Conservation (phyloP, 2,113 vertebrate genomes). For the Engystomops pustulosus region DNA sequence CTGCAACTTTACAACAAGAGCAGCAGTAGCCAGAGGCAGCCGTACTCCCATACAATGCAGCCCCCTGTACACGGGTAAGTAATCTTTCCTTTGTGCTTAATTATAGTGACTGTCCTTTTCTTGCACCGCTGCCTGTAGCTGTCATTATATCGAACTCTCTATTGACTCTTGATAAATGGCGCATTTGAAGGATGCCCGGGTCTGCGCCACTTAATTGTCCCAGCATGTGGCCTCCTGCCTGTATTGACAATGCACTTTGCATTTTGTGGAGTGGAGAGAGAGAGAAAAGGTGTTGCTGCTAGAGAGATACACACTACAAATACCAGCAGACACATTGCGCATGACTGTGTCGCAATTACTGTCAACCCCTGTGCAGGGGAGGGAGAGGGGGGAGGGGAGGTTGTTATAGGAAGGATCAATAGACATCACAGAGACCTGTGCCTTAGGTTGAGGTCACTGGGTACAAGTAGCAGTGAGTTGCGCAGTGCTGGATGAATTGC, state of each 20-base stretch:
- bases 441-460: background rate
- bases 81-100: constrained; percentile 91
- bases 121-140: constrained; percentile 83
- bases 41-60: constrained; percentile 62
- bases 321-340: background rate
- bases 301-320: background rate
- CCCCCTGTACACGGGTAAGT: constrained; percentile 91
- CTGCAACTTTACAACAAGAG: constrained; percentile 82
- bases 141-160: constrained; percentile 85
- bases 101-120: constrained; percentile 84
- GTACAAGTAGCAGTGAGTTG: background rate
- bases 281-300: background rate
- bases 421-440: background rate
- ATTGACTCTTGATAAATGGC: constrained; percentile 86
- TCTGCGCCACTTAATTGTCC: constrained; percentile 83
- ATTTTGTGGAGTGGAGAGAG: constrained; percentile 45
- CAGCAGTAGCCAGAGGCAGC: too few relatives aligned
- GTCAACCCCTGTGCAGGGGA: background rate
- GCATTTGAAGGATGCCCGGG: constrained; percentile 84
- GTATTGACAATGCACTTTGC: constrained; percentile 67
- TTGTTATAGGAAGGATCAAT: too few relatives aligned
- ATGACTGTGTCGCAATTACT: background rate
- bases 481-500: background rate
- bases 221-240: constrained; percentile 81
- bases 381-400: too few relatives aligned